These are phyloP conservation scores for Embidobia sp. DNA, from an alignment of 2,888 invertebrate species.

Conservation along the genomic window DNA sequence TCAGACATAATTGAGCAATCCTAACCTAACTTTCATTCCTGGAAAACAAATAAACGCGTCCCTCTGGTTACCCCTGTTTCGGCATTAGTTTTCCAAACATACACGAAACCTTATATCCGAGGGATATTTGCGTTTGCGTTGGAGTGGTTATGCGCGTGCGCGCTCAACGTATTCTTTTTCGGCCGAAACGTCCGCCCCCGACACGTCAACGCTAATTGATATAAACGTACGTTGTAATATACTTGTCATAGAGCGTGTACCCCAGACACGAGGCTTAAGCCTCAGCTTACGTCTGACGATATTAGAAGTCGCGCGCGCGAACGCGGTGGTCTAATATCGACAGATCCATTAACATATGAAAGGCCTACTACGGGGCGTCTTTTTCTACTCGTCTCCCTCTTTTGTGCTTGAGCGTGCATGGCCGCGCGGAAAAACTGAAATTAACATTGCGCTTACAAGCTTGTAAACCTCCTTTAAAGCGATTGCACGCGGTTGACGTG, in stretches of 20 bases:
- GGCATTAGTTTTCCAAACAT: slow-evolving; percentile 44
- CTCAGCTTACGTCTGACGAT: slow-evolving; percentile 59
- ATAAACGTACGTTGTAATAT: slow-evolving; percentile 81
- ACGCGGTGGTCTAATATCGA: slow-evolving; percentile 72
- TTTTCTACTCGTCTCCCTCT: not conserved
- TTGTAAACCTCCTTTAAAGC: slow-evolving; percentile 64
- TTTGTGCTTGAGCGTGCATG: slow-evolving; percentile 12
- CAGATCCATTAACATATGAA: slow-evolving; percentile 68
- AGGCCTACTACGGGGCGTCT: slow-evolving; percentile 35
- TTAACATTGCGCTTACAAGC: slow-evolving; percentile 65
- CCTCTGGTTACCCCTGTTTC: too few relatives aligned
- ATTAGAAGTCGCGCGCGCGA: slow-evolving; percentile 67
- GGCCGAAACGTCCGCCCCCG: slow-evolving; percentile 74
- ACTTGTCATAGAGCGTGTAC: slow-evolving; percentile 79
- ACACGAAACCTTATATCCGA: slow-evolving; percentile 44
- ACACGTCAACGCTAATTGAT: slow-evolving; percentile 81
- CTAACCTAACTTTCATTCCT: slow-evolving; percentile 14
- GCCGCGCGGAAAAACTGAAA: slow-evolving; percentile 35
- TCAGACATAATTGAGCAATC: not conserved
- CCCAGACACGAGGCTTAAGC: slow-evolving; percentile 57
- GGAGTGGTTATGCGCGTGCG: slow-evolving; percentile 34
- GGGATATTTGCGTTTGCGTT: slow-evolving; percentile 29
- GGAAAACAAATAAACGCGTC: slow-evolving; percentile 32
- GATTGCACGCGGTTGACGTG: slow-evolving; percentile 58
- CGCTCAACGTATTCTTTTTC: slow-evolving; percentile 69